phyloP scores from a whole-genome alignment of 2,797 vertebrate genomes.

The Monodelphis domestica region DNA sequence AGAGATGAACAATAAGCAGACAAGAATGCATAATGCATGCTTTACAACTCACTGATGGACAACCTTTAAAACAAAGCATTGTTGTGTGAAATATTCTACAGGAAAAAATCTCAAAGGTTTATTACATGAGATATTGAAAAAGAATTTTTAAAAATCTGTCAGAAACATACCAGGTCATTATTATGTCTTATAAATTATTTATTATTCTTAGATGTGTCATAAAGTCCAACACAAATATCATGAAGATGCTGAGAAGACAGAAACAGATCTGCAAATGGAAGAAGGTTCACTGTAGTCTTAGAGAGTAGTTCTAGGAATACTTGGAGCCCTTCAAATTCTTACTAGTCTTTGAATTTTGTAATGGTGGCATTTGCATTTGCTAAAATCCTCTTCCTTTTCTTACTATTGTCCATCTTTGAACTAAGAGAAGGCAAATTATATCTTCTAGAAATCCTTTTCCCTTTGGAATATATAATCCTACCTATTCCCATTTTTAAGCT shows the following conservation, averaged over 20 bases:
- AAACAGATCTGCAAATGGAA: constrained; percentile 62
- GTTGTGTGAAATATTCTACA: constrained; percentile 74
- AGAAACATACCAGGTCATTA: constrained; percentile 77
- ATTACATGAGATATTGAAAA: constrained; percentile 78
- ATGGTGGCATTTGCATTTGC: constrained; percentile 7
- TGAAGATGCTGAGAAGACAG: constrained; percentile 76
- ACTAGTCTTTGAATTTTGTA: constrained; percentile 16
- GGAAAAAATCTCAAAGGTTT: constrained; percentile 74
- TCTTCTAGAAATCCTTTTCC: not conserved
- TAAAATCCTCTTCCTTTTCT: constrained; percentile 37
- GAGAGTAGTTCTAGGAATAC: constrained; percentile 19
- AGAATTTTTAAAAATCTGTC: constrained; percentile 72
- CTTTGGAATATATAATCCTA: not conserved
- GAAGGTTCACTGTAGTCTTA: constrained; percentile 43
- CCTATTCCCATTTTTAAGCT: not conserved
- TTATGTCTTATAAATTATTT: constrained; percentile 81
- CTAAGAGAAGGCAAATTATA: not conserved
- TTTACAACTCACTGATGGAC: constrained; percentile 71
- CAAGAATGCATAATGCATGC: constrained; percentile 75
- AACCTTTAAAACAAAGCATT: constrained; percentile 80
- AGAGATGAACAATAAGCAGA: constrained; percentile 59
- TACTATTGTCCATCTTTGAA: constrained; percentile 23
- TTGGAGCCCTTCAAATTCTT: not conserved
- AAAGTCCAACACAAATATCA: constrained; percentile 76
- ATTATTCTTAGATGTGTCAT: constrained; percentile 78